Evolutionary conservation across 2,113 vertebrate species (phyloP), one percentile per base, ranked within the genome.

Genomic region (Antennarius striatus): DNA sequence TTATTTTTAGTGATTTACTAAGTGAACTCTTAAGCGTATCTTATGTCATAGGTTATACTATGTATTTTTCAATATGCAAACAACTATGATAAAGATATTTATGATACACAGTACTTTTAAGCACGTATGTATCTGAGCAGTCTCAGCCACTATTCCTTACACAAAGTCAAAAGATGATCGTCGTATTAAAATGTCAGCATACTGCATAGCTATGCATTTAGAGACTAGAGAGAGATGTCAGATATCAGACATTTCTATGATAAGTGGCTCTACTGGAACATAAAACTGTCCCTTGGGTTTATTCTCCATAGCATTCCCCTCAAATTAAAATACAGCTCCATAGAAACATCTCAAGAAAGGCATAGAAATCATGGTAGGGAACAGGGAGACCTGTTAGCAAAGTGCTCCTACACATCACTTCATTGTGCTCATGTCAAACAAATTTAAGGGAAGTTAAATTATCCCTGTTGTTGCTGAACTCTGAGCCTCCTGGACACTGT

Each of bases 391-490:
- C 43, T 71, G 48, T 56, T 70, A 40, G 54, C 42, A 46, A 70
- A 66, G 63, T 45, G 57, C 29, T 11, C 17, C 10, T 12, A 61
- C 42, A 22, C 60, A 56, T 28, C 39, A 66, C n/a, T 13, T 63
- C 16, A 30, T 56, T 63, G 29, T 56, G 63, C 69, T 81, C 60
- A 66, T 66, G 56, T 72, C 49, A 62, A 63, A 73, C 57, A 56
- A 62, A 77, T 72, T 61, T 22, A 9, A 51, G 40, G 6, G 22
- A 63, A 36, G 16, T 57, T 62, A 73, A 77, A 71, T 72, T 50
- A 48, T 43, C 54, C 63, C 22, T 42, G 60, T 22, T 67, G 48
- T 60, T 68, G 58, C 48, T 59, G 64, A 12, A 53, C 53, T 67
- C 52, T 16, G 47, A n/a, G 76, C 22, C 39, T 62, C 68, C 56